These are phyloP conservation scores for Acheta domesticus DNA, from an alignment of 2,888 invertebrate genomes.

Conservation along the genomic window DNA sequence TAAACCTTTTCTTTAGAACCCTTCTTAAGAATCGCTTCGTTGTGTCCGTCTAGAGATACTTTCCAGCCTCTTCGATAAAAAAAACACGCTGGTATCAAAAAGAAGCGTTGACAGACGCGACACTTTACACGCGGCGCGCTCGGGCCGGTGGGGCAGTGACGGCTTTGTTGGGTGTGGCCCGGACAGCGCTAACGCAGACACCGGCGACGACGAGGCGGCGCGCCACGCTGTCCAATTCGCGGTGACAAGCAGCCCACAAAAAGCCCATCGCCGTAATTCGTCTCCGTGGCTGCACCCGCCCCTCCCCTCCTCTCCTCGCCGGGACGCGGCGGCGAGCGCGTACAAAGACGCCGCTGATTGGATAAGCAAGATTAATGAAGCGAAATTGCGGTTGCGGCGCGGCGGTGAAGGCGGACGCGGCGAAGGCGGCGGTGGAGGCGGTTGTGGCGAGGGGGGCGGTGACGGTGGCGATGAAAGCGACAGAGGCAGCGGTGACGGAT, in stretches of 20 bases:
- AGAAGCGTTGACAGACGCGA: too few species aligned
- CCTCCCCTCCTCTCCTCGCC: background rate
- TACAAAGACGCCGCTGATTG: constrained; percentile 2
- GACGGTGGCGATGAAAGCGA: too few species aligned
- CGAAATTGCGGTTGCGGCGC: background rate
- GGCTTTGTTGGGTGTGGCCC: background rate
- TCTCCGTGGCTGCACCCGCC: background rate
- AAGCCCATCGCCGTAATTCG: background rate
- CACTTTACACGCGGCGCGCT: too few species aligned
- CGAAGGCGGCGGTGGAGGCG: background rate
- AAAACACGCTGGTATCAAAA: too few species aligned
- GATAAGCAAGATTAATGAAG: constrained; percentile 18
- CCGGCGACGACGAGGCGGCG: background rate
- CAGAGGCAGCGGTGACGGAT: too few species aligned
- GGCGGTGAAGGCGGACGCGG: background rate
- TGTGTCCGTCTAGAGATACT: too few species aligned
- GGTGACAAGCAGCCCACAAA: background rate
- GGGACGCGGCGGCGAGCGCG: background rate
- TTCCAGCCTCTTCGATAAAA: too few species aligned
- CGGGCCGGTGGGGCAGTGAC: too few species aligned
- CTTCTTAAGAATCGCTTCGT: too few species aligned
- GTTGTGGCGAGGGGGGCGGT: too few species aligned
- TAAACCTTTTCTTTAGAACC: too few species aligned
- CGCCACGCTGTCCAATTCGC: background rate
- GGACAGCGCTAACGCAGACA: background rate